Conservation (phyloP, 2,888 invertebrate genomes). For the Hylaea fasciaria region DNA sequence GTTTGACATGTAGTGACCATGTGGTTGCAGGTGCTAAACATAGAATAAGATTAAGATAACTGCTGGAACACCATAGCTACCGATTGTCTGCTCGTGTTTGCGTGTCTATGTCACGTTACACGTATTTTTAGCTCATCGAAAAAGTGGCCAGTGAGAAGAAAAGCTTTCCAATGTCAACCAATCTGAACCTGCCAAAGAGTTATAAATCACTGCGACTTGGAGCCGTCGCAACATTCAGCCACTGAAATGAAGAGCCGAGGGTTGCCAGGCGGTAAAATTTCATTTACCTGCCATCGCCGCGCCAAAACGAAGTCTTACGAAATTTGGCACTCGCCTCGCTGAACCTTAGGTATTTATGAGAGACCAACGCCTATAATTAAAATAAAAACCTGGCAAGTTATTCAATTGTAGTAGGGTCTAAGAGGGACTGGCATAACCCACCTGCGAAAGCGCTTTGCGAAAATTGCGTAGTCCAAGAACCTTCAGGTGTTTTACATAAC, state of each 20-base stretch:
- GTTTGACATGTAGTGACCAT: too few species aligned
- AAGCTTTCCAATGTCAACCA: not conserved
- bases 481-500: constrained; percentile 5
- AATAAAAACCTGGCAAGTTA: not conserved
- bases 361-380: not conserved
- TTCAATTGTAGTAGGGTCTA: too few species aligned
- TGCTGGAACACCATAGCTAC: too few species aligned
- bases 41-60: too few species aligned
- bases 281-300: constrained; percentile 15
- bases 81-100: too few species aligned
- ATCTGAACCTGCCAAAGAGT: not conserved
- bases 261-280: constrained; percentile 28
- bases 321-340: constrained; percentile 14
- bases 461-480: not conserved
- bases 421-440: too few species aligned
- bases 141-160: too few species aligned
- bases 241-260: constrained; percentile 5
- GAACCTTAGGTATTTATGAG: constrained; percentile 1
- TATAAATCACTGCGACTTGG: not conserved
- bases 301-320: constrained; percentile 14
- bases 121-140: too few species aligned
- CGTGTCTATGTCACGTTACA: too few species aligned
- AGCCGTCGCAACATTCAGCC: constrained; percentile 5
- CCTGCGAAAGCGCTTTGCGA: too few species aligned
- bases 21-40: too few species aligned